phyloP scores from a whole-genome alignment of 2,797 vertebrate genomes.

The Oophaga sylvatica region DNA sequence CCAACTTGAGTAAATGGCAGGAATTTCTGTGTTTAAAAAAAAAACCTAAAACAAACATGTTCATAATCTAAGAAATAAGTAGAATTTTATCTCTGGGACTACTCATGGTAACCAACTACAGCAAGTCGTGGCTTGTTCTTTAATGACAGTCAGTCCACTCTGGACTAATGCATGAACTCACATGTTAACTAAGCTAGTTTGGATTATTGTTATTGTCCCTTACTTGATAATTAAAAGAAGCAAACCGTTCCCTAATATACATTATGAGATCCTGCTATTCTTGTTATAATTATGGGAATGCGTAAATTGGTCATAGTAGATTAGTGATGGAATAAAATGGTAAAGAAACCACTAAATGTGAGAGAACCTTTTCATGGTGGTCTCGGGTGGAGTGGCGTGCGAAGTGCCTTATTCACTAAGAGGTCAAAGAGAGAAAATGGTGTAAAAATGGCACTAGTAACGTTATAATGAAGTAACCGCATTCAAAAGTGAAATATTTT shows the following conservation, averaged over 20 bases:
- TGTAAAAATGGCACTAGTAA: no score
- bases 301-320: not conserved
- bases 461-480: no score
- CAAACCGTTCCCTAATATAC: not conserved
- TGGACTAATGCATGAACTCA: not conserved
- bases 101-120: constrained; percentile 4
- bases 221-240: not conserved
- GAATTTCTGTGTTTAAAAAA: no score
- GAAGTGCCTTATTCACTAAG: no score
- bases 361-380: no score
- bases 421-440: no score
- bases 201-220: not conserved
- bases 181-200: not conserved
- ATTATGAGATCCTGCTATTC: not conserved
- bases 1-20: no score
- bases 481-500: no score
- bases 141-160: not conserved
- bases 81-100: not conserved
- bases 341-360: no score
- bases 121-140: constrained; percentile 18
- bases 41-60: no score
- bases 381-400: no score
- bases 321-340: no score
- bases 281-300: not conserved
- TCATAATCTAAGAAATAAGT: not conserved